Conservation (phyloP, 2,888 invertebrate genomes). For the Geophilus truncorum region DNA sequence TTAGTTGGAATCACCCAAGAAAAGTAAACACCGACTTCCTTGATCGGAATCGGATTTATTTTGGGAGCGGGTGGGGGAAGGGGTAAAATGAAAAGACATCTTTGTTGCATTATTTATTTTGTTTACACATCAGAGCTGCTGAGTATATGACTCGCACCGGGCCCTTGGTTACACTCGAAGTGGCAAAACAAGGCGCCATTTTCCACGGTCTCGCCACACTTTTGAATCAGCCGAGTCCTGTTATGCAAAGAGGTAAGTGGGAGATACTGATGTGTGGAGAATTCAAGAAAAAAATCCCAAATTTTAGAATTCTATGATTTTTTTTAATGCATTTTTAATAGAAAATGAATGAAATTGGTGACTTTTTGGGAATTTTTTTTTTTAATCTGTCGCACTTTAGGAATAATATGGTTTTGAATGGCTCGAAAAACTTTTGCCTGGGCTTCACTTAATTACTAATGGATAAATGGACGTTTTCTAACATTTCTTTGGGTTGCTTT, state of each 20-base stretch:
- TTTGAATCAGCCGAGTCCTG: slow-evolving; percentile 83
- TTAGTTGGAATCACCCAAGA: slow-evolving; percentile 72
- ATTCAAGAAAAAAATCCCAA: too few species aligned
- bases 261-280: too few species aligned
- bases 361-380: too few species aligned
- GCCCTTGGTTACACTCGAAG: slow-evolving; percentile 86
- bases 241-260: slow-evolving; percentile 65
- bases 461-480: slow-evolving; percentile 8
- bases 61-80: too few species aligned
- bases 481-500: not conserved
- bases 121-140: slow-evolving; percentile 65
- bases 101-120: not conserved
- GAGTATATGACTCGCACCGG: slow-evolving; percentile 93
- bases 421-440: not conserved
- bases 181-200: slow-evolving; percentile 96
- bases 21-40: slow-evolving; percentile 51
- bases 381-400: too few species aligned
- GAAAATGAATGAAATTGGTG: too few species aligned
- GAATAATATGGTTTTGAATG: too few species aligned
- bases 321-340: too few species aligned
- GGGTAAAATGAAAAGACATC: too few species aligned
- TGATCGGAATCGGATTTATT: not conserved
- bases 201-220: slow-evolving; percentile 92
- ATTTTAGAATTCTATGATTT: too few species aligned
- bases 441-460: not conserved